These are phyloP conservation scores for Metridium senile DNA, from an alignment of 92 coral and sea anemone species.

Conservation along the genomic window DNA sequence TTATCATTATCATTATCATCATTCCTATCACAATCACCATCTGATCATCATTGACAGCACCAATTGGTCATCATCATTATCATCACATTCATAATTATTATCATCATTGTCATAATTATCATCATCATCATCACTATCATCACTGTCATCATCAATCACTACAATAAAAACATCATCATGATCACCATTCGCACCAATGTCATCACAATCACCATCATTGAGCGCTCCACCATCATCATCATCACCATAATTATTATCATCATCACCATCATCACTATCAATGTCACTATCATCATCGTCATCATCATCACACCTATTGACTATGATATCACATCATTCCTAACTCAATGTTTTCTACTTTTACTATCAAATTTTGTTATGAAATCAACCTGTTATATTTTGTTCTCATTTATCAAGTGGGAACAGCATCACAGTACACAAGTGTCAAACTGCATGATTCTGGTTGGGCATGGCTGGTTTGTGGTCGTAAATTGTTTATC, in stretches of 20 bases:
- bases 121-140: background rate
- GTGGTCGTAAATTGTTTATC: slow-evolving; percentile 76
- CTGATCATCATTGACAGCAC: background rate
- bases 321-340: too few relatives aligned
- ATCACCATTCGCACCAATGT: background rate
- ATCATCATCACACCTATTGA: background rate
- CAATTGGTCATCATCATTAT: background rate
- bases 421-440: slow-evolving; percentile 48
- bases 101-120: background rate
- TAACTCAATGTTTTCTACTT: too few relatives aligned
- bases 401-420: background rate
- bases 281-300: background rate
- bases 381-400: background rate
- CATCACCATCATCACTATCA: background rate
- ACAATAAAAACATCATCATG: background rate
- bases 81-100: background rate
- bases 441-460: slow-evolving; percentile 80
- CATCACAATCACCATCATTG: background rate
- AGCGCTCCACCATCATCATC: background rate
- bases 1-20: background rate
- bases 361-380: background rate
- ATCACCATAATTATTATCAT: too few relatives aligned
- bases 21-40: background rate
- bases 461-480: slow-evolving; percentile 99
- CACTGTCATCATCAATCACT: background rate